Evolutionary conservation across 2,888 invertebrate genomes (phyloP), one percentile per base, ranked within the genome.

Genomic region (Camptogramma bilineatum): DNA sequence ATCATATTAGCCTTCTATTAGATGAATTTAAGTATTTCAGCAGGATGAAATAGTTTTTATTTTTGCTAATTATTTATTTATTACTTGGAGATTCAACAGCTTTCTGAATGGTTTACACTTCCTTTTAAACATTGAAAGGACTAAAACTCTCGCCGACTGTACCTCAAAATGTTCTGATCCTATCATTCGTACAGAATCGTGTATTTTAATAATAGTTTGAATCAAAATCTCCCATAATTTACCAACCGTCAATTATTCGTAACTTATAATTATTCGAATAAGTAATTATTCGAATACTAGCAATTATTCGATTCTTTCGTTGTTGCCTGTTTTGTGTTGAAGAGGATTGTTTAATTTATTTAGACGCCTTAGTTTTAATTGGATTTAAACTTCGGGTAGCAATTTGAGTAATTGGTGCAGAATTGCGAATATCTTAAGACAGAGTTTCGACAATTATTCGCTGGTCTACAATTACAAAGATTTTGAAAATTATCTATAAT

Each of bases 121-220:
- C 21, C 21, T 4, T 21, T 21, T 21, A 21, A 21, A 21, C 21
- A 21, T 4, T 21, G 21, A 21, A 21, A 4, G 21, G 21, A 3
- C 21, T 21, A 21, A 3, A 24, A 47, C 9, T 61, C 53, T 17
- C 13, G 13, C n/a, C 16, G 62, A 66, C 17, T 58, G 66, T 66
- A 54, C 66, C 57, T 52, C 34, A 60, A 57, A 64, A 64, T 57
- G 64, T 63, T 65, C 63, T 55, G 71, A 71, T 71, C 69, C 69
- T 71, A 71, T 72, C 71, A 69, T 69, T 71, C 69, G 64, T 61
- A 51, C 57, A 54, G 54, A 67, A 68, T 61, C 68, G 68, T 69
- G 66, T 64, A 55, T 63, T 66, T 58, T 69, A 71, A 71, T 73
- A 66, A 73, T 73, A 71, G 73, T 69, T 67, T 56, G 65, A 67